Percentiles rank a stretch among this genome's conserved stretches.
Conservation (phyloP, 1,140 invertebrate genomes). For the Stegodyphus dumicola region DNA sequence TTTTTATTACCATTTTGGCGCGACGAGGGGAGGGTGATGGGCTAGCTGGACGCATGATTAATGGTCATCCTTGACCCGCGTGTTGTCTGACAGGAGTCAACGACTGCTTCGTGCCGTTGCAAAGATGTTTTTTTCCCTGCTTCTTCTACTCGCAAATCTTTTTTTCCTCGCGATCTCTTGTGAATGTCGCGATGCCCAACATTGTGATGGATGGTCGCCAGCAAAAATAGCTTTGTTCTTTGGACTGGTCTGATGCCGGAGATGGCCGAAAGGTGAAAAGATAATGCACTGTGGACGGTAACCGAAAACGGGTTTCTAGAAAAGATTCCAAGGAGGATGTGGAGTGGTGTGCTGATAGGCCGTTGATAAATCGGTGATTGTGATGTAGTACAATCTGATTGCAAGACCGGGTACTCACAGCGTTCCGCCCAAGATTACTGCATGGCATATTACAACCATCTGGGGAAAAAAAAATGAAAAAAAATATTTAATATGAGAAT, state of each 20-base stretch:
- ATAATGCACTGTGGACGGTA: too few relatives aligned
- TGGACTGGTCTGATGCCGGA: background rate
- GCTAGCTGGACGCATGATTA: constrained; percentile 27
- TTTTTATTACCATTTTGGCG: background rate
- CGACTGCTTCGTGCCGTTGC: constrained; percentile 28
- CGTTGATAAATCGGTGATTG: too few relatives aligned
- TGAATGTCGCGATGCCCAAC: background rate
- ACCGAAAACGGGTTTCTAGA: too few relatives aligned
- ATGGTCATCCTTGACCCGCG: constrained; percentile 52
- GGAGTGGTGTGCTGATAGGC: too few relatives aligned
- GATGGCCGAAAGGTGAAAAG: background rate
- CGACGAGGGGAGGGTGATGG: background rate
- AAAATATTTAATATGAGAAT: too few relatives aligned
- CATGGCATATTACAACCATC: too few relatives aligned
- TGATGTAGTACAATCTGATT: too few relatives aligned
- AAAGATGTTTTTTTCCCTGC: background rate
- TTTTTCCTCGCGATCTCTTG: background rate
- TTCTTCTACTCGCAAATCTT: background rate
- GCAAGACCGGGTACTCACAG: too few relatives aligned
- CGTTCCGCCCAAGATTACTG: too few relatives aligned
- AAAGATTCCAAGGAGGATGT: too few relatives aligned
- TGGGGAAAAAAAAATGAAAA: too few relatives aligned
- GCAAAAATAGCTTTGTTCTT: background rate
- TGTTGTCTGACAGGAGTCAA: constrained; percentile 48
- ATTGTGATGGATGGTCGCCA: background rate